Evolutionary conservation across 1,140 invertebrate genomes (phyloP), one percentile per base, ranked within the genome.

Genomic region (Rhagoletis zephyria): DNA sequence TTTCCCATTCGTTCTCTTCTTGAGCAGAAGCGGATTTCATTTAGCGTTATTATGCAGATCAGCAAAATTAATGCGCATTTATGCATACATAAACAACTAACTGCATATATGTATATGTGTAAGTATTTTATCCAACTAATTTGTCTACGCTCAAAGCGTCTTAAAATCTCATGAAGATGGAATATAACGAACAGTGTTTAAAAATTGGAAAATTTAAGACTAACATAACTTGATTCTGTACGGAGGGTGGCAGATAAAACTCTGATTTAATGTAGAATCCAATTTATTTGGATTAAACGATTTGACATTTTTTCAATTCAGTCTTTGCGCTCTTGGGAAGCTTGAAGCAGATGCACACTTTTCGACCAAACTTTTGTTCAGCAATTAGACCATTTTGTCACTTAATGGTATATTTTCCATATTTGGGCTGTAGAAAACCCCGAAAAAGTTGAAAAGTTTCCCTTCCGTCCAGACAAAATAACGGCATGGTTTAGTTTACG

Each of bases 91-190:
- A 30, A 48, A 81, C 56, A 59, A 59, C 16, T 42, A 81, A 56
- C 48, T 48, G 56, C 74, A 56, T n/a, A 30, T 7, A 60, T 56
- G 45, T 42, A 48, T 16, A 16, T 51, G 16, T n/a, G 48, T 7
- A 81, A 56, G 16, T 56, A 81, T 81, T 51, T 81, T 56, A 81
- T 59, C 19, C 74, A 81, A 81, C 74, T 56, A 81, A 81, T 81
- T 81, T 81, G 10, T 5, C 48, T 81, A 48, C 56, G 48, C 45
- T 59, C 74, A 48, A 30, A 81, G 74, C 74, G 74, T 81, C 16
- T 56, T 19, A 14, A 59, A 81, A n/a, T 81, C 74, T 16, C 48
- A 4, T 30, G 56, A 56, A 56, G 45, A 16, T 9, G n/a, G 16
- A 59, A 81, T 56, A 56, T 19, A n/a, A 56, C 5, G n/a, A 9